A percentile compares a stretch with the other conserved stretches of the same genome.
Evolutionary conservation across 2,113 vertebrate genomes (phyloP).

Genomic region (Aptenodytes forsteri): DNA sequence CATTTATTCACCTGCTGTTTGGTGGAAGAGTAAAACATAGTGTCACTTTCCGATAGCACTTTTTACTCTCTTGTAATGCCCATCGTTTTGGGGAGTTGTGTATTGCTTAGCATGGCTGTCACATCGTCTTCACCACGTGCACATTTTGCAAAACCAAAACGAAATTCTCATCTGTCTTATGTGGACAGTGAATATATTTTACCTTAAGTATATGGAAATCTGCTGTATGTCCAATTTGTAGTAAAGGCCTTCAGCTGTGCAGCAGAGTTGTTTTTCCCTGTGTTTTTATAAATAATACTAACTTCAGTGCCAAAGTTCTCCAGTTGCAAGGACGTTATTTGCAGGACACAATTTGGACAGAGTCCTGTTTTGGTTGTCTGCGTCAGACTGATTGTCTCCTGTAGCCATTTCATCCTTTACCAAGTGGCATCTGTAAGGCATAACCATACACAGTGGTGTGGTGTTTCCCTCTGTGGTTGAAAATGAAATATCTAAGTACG

Average conservation of each 20-base stretch:
- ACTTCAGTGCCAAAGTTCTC: not conserved
- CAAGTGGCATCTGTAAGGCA: not conserved
- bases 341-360: not conserved
- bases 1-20: not conserved
- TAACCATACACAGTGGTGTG: not conserved
- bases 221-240: not conserved
- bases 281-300: not conserved
- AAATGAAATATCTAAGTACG: conserved; percentile 25
- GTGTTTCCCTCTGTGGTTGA: conserved; percentile 29
- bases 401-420: conserved; percentile 18
- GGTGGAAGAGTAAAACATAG: not conserved
- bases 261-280: not conserved
- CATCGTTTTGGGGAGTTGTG: not conserved
- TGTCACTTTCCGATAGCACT: not conserved
- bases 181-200: not conserved
- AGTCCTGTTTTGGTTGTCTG: not conserved
- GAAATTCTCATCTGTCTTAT: not conserved
- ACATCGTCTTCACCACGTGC: not conserved
- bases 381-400: conserved; percentile 1
- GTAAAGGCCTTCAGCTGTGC: not conserved
- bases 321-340: not conserved
- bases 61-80: not conserved
- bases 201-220: not conserved
- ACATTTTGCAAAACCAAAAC: not conserved
- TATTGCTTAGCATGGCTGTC: not conserved